Evolutionary conservation across 2,888 invertebrate genomes (phyloP), one percentile per base, ranked within the genome.

Genomic region (Hoplodrina ambigua): DNA sequence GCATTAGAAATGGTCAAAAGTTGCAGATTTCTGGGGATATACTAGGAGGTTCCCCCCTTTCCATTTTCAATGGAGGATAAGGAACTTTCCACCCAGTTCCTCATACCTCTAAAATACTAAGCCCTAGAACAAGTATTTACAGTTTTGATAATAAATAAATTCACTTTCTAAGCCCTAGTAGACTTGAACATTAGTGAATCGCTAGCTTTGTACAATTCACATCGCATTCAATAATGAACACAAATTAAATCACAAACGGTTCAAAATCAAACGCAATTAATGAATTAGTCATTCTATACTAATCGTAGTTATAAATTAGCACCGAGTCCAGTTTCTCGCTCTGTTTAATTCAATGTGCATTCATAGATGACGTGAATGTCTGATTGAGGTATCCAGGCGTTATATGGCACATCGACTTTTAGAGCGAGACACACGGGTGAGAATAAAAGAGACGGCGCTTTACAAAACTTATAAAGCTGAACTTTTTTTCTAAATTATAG

Each of bases 291-390:
- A 68, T 64, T 62, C 46, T 58, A 58, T 30, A 57, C 63, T 30
- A 56, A 53, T 61, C 56, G 50, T 19, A 49, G 55, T 59, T 41
- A 65, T 69, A 69, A 68, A 68, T 74, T 61, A 56, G 15, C 58
- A 33, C n/a, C 13, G 59, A 72, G 37, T 20, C 17, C 30, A 63
- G 64, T 78, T 70, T 68, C 56, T 65, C 75, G 80, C 70, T 82
- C 82, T 80, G 80, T 63, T 80, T 82, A 82, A 69, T 72, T 75
- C 70, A 68, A 55, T 64, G 68, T 67, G 62, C 68, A 74, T 62
- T 63, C 52, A 33, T 30, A 59, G 33, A 33, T 25, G 55, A 61
- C 60, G 64, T 58, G 49, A 57, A 78, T 63, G 54, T 57, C n/a
- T 57, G 54, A 67, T 62, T 58, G 25, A n/a, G 64, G 37, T 20